These are phyloP conservation scores for Propsilocerus akamusi DNA, from an alignment of 1,140 invertebrate genomes.

Conservation along the genomic window DNA sequence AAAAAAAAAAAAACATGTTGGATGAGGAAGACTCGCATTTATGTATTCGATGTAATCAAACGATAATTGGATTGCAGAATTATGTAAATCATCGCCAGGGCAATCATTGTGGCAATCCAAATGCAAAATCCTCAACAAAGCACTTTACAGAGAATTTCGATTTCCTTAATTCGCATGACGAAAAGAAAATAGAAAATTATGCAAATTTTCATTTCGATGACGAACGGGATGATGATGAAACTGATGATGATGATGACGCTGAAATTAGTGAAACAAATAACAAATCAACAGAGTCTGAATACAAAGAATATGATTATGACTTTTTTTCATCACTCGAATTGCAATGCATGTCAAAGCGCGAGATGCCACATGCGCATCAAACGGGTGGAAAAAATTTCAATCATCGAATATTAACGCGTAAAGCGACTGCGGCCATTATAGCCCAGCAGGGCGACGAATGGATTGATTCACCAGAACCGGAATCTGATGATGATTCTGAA, in stretches of 20 bases:
- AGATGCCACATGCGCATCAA: slow-evolving; percentile 21
- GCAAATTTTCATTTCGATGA: slow-evolving; percentile 9
- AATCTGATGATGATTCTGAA: slow-evolving; percentile 45
- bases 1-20: neutral
- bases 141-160: neutral
- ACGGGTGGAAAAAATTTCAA: slow-evolving; percentile 22
- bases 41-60: slow-evolving; percentile 67
- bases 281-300: neutral
- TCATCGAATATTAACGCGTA: slow-evolving; percentile 22
- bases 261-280: neutral
- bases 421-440: slow-evolving; percentile 23
- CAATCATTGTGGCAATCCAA: slow-evolving; percentile 28
- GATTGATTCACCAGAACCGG: slow-evolving; percentile 30
- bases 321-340: slow-evolving; percentile 73
- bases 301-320: slow-evolving; percentile 28
- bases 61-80: slow-evolving; percentile 58
- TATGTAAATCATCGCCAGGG: slow-evolving; percentile 63
- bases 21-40: slow-evolving; percentile 63
- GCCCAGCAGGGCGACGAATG: slow-evolving; percentile 29
- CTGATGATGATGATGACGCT: neutral
- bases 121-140: slow-evolving; percentile 6
- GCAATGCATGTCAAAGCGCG: slow-evolving; percentile 47
- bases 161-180: neutral
- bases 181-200: neutral
- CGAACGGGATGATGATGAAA: slow-evolving; percentile 16